These are phyloP conservation scores for Dynastes hyllus DNA, from an alignment of 2,888 invertebrate genomes.

Conservation along the genomic window DNA sequence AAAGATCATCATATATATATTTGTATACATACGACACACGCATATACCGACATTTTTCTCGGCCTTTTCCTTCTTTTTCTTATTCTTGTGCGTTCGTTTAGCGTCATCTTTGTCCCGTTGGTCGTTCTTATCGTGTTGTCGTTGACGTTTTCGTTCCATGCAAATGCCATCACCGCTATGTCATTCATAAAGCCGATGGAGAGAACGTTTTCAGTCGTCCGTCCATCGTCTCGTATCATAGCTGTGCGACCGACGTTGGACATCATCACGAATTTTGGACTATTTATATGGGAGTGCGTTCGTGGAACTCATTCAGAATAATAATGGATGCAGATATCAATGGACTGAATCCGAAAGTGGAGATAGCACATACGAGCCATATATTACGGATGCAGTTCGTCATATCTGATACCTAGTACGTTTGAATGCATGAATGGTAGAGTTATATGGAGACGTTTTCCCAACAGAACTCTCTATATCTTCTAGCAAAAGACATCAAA, in stretches of 20 bases:
- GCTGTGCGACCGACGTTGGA: constrained; percentile 9
- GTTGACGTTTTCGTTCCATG: constrained; percentile 42
- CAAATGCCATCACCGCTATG: constrained; percentile 53
- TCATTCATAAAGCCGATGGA: constrained; percentile 51
- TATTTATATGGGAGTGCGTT: constrained; percentile 47
- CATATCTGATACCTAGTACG: background rate
- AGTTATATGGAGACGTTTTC: background rate
- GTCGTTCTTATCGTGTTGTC: constrained; percentile 26
- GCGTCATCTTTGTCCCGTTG: constrained; percentile 23
- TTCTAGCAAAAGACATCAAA: no score
- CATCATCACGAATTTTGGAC: constrained; percentile 46
- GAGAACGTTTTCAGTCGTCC: background rate
- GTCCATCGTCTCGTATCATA: constrained; percentile 44
- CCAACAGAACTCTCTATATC: no score
- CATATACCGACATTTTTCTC: background rate
- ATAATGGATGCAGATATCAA: constrained; percentile 52
- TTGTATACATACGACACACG: no score
- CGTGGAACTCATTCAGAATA: constrained; percentile 45
- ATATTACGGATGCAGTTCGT: no score
- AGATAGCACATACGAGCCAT: constrained; percentile 5
- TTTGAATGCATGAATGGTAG: background rate
- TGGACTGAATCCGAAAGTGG: constrained; percentile 47
- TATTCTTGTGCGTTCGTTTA: constrained; percentile 28
- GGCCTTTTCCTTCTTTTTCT: background rate
- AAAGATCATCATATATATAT: no score